Base-by-base conservation (phyloP, 2,797 vertebrate genomes). In the Babyrousa celebensis region DNA sequence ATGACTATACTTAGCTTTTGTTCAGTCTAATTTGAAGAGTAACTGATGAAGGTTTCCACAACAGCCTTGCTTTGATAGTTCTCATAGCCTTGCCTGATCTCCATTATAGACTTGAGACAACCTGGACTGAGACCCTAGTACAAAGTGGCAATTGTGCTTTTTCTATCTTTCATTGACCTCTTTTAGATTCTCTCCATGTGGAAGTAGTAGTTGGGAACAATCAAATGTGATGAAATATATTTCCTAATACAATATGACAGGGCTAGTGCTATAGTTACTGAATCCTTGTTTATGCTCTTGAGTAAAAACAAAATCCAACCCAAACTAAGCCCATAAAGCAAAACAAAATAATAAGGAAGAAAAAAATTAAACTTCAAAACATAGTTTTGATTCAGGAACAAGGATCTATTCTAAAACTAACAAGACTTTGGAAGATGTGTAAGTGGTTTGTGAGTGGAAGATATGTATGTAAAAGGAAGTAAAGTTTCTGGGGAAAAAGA, bases 331-430 rank as follows among this genome's bases (percentile, higher is more conserved):
- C 2, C 52, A 32, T 6, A 88, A 58, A 54, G 29, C 43, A 80
- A 95, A 93, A 77, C 6, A 89, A 89, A 89, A 85, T 60, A 86
- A 56, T 40, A 96, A 40, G 25, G 52, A 58, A 91, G 56, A 77
- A 65, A 82, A 89, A 78, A 48, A 36, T 62, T 79, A 78, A 75
- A 68, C 48, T 62, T 77, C 32, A 48, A 88, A 86, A 68, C 56
- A 71, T 71, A 20, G 63, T 72, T 91, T 91, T 89, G 65, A 84
- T 65, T 85, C 16, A 71, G 91, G 63, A 89, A 85, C 7, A 85
- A 17, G 60, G 60, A 88, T 23, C 17, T 60, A 71, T 79, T 63
- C 56, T 80, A 91, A 75, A 43, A 36, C 15, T 63, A 85, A n/a
- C 3, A 43, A 67, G 72, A 65, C 54, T 65, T 60, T n/a, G 20